Percentiles rank a stretch among this genome's conserved stretches.
Evolutionary conservation across 2,113 vertebrate species (phyloP).

Genomic region (Odobenus rosmarus): DNA sequence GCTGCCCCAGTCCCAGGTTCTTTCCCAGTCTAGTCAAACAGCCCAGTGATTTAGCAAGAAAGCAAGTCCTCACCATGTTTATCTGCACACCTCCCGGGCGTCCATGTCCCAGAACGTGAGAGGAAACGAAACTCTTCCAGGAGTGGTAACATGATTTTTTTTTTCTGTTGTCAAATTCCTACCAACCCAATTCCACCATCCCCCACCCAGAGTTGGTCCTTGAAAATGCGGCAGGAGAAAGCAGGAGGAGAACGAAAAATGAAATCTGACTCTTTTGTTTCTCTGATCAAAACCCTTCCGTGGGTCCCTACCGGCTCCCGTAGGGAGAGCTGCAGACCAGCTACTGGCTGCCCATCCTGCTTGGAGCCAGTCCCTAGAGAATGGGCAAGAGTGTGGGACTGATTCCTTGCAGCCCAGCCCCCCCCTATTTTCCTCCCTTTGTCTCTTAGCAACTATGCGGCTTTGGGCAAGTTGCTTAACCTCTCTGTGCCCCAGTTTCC

Average conservation of each 20-base stretch:
- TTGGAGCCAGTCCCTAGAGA: too few species aligned
- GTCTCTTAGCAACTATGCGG: not conserved
- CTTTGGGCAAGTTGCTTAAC: not conserved
- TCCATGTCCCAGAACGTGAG: not conserved
- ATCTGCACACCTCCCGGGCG: fast-evolving
- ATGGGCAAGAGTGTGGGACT: too few species aligned
- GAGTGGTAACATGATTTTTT: not conserved
- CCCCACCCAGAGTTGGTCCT: not conserved
- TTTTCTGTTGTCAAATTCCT: not conserved
- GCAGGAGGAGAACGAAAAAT: not conserved
- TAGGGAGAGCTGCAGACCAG: too few species aligned
- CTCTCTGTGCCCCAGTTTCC: not conserved
- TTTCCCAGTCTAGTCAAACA: not conserved
- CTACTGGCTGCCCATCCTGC: too few species aligned
- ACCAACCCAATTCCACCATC: not conserved
- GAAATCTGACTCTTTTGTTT: not conserved
- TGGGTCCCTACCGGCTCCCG: too few species aligned
- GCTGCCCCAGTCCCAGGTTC: not conserved
- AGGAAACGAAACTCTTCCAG: not conserved
- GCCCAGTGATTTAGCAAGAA: not conserved
- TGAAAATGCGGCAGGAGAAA: not conserved
- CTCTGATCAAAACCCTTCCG: not conserved
- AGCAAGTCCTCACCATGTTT: not conserved
- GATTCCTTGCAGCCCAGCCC: too few species aligned
- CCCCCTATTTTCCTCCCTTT: not conserved